Conservation (phyloP, 2,797 vertebrate species). For the Myiotriccus ornatus region DNA sequence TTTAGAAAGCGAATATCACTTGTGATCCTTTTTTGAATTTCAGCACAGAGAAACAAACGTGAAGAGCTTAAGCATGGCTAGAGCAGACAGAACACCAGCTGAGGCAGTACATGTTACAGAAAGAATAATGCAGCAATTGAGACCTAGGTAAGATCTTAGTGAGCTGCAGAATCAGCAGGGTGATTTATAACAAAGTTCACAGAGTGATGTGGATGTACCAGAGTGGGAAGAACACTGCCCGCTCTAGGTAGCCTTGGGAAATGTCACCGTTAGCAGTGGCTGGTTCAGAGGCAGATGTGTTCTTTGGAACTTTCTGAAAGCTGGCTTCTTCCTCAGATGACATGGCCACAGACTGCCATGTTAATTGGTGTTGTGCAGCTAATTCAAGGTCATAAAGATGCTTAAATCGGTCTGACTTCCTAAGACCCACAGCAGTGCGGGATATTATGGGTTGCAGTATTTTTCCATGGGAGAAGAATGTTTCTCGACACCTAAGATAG, state of each 20-base stretch:
- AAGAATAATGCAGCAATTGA: background rate
- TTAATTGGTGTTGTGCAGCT: background rate
- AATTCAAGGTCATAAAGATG: background rate
- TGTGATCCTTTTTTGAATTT: background rate
- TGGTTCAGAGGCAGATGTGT: background rate
- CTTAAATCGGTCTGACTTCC: background rate
- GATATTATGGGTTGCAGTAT: background rate
- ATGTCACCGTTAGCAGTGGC: background rate
- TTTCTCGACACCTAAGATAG: background rate
- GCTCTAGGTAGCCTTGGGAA: background rate
- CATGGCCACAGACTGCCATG: background rate
- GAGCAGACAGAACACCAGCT: background rate
- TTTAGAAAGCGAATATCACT: background rate
- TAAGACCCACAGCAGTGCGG: background rate
- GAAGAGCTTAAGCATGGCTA: background rate
- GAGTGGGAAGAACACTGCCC: background rate
- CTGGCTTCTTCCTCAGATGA: background rate
- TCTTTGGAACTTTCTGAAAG: background rate
- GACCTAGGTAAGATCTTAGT: background rate
- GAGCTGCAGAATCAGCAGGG: background rate
- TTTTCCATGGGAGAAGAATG: background rate
- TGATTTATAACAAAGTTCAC: background rate
- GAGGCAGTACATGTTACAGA: background rate
- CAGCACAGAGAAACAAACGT: fast-evolving
- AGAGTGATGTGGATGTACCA: background rate